Evolutionary conservation across 2,113 vertebrate species (phyloP).

Genomic region (Corvus cornix): DNA sequence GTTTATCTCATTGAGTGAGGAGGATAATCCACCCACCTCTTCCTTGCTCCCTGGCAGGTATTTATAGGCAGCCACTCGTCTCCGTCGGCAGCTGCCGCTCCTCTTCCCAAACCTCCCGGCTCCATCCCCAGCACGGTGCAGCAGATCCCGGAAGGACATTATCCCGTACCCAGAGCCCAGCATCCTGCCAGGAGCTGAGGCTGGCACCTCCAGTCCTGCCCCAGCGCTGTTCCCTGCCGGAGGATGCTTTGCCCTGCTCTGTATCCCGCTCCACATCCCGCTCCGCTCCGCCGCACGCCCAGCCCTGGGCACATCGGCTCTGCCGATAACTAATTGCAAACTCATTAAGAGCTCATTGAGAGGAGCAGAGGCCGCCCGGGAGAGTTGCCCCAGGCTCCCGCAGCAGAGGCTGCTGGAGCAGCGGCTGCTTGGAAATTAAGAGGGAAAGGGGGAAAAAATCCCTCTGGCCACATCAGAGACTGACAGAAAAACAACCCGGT

Average conservation of each 20-base stretch:
- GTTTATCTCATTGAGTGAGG: slow-evolving; percentile 69
- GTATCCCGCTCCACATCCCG: not conserved
- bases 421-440: not conserved
- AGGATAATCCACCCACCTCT: slow-evolving; percentile 65
- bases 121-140: not conserved
- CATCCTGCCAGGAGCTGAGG: not conserved
- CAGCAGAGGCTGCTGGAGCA: not conserved
- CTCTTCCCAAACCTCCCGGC: not conserved
- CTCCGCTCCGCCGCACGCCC: not conserved
- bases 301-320: not conserved
- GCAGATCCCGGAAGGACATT: not conserved
- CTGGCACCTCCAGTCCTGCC: not conserved
- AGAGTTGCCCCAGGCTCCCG: not conserved
- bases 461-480: not conserved
- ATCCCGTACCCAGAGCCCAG: not conserved
- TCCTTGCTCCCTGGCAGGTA: slow-evolving; percentile 60
- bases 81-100: not conserved
- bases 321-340: slow-evolving; percentile 54
- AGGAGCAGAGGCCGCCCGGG: not conserved
- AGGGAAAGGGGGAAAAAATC: not conserved
- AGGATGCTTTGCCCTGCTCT: not conserved
- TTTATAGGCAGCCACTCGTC: slow-evolving; percentile 61
- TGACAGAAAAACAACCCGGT: not conserved
- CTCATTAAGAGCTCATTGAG: slow-evolving; percentile 44
- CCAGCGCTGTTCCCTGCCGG: not conserved